These are phyloP conservation scores for Formica exsecta DNA, from an alignment of 1,140 invertebrate genomes.

Conservation along the genomic window DNA sequence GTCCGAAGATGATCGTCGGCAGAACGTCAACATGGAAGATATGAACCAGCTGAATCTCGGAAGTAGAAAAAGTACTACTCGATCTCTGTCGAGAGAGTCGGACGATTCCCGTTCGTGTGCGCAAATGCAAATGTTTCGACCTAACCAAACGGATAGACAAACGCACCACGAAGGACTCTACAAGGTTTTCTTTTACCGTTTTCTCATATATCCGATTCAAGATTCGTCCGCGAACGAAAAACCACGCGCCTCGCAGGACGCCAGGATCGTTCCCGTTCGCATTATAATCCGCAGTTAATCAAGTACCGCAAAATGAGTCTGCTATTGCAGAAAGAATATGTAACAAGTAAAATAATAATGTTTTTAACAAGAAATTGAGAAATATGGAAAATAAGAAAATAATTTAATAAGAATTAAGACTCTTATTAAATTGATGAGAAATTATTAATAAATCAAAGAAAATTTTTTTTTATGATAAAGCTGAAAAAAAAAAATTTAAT, in stretches of 20 bases:
- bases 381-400: neutral
- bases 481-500: no score
- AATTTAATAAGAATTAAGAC: no score
- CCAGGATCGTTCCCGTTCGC: constrained; percentile 67
- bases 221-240: constrained; percentile 18
- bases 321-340: constrained; percentile 6
- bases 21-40: constrained; percentile 65
- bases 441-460: no score
- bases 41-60: constrained; percentile 35
- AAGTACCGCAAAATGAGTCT: neutral
- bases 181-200: constrained; percentile 14
- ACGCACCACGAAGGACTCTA: constrained; percentile 71
- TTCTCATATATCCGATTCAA: constrained; percentile 18
- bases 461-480: no score
- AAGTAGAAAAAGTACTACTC: constrained; percentile 29
- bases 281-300: constrained; percentile 2
- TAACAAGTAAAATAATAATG: neutral
- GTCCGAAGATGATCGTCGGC: constrained; percentile 57
- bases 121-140: constrained; percentile 49
- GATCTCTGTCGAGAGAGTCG: constrained; percentile 33
- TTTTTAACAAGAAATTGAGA: neutral
- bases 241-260: constrained; percentile 29
- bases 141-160: constrained; percentile 86
- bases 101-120: constrained; percentile 20
- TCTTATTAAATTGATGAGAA: no score